Percentiles rank a stretch among this genome's conserved stretches.
phyloP scores from a whole-genome alignment of 2,113 vertebrate genomes.

The Carlito syrichta region DNA sequence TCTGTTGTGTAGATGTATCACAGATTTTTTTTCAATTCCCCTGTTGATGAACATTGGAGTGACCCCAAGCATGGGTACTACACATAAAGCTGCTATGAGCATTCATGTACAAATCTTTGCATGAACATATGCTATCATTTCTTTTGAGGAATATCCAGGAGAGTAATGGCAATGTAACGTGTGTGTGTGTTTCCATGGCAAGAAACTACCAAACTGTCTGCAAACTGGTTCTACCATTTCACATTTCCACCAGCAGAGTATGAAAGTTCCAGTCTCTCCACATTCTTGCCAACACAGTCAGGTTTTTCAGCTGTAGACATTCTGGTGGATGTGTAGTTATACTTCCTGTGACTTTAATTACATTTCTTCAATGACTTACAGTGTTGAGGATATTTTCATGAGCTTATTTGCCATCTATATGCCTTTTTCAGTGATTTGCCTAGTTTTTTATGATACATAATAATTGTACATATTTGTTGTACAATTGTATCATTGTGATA shows the following conservation, averaged over 20 bases:
- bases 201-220: not conserved
- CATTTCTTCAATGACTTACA: constrained; percentile 30
- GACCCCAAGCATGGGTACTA: not conserved
- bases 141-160: not conserved
- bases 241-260: not conserved
- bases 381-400: constrained; percentile 27
- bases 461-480: not conserved
- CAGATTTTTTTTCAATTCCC: not conserved
- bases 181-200: not conserved
- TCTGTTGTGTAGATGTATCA: not conserved
- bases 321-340: not conserved
- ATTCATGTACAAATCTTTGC: not conserved
- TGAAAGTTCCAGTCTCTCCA: not conserved
- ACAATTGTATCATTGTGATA: not conserved
- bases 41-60: not conserved
- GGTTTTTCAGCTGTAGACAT: not conserved
- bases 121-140: not conserved
- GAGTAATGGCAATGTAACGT: not conserved
- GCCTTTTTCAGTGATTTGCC: not conserved
- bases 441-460: not conserved
- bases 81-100: not conserved
- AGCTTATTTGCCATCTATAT: constrained; percentile 26
- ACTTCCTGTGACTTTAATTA: no score
- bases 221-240: not conserved
- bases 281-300: not conserved